Evolutionary conservation across 1,140 invertebrate genomes (phyloP).

Genomic region (Arctopsyche grandis): DNA sequence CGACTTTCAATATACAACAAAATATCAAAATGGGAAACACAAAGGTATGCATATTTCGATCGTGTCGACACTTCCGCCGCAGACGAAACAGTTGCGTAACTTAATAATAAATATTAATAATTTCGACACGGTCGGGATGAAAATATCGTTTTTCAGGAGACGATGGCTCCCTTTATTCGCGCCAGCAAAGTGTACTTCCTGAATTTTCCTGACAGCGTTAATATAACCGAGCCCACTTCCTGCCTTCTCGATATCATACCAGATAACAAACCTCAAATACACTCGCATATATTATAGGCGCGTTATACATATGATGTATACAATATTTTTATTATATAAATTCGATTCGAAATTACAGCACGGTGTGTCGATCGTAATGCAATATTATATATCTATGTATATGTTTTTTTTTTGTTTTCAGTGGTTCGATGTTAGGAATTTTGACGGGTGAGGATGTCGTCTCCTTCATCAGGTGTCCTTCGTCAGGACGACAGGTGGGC

Average conservation of each 20-base stretch:
- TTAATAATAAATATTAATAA: conserved; percentile 34
- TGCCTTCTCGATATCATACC: background rate
- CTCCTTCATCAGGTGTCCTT: conserved; percentile 20
- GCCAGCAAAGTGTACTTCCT: conserved; percentile 37
- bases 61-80: conserved; percentile 22
- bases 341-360: background rate
- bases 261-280: background rate
- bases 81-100: conserved; percentile 22
- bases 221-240: conserved; percentile 33
- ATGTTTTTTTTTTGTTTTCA: background rate
- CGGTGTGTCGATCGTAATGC: background rate
- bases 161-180: conserved; percentile 9
- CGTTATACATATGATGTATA: background rate
- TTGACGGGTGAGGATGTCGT: conserved; percentile 32
- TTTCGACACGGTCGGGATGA: conserved; percentile 12
- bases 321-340: background rate
- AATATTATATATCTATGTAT: background rate
- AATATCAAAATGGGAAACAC: no score
- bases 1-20: no score
- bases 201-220: conserved; percentile 39
- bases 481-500: conserved; percentile 37
- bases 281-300: background rate
- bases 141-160: conserved; percentile 36
- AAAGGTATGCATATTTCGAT: background rate
- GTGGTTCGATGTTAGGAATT: background rate